Evolutionary conservation across 1,140 invertebrate genomes (phyloP).

Genomic region (Aphis gossypii): DNA sequence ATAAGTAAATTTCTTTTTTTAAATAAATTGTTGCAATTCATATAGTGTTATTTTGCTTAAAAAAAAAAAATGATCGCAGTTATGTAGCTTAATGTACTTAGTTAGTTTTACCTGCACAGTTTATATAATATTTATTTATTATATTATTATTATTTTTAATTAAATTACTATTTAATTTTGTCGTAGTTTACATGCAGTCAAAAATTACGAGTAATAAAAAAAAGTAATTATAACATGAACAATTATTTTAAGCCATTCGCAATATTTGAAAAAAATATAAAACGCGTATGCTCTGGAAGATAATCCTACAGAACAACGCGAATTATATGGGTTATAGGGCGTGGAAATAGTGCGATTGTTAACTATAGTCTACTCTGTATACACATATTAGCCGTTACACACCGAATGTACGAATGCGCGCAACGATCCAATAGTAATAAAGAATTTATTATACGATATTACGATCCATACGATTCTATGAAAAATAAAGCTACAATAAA

Average conservation of each 20-base stretch:
- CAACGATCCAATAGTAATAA: neutral
- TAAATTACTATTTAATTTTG: neutral
- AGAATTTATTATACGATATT: neutral
- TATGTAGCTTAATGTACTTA: neutral
- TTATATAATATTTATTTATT: neutral
- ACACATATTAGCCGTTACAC: neutral
- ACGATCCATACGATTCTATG: neutral
- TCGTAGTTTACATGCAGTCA: neutral
- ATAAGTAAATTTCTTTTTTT: neutral
- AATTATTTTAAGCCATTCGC: neutral
- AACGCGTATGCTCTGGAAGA: neutral
- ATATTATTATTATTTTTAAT: neutral
- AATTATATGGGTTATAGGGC: neutral
- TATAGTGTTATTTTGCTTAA: neutral
- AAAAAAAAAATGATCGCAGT: neutral
- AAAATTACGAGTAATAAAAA: neutral
- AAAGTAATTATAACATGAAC: neutral
- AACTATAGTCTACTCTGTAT: neutral
- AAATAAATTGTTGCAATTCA: neutral
- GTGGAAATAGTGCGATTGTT: neutral
- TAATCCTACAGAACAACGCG: neutral
- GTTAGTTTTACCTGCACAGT: neutral
- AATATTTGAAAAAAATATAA: neutral
- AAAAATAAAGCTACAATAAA: conserved; percentile 7
- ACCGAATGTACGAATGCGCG: neutral